Evolutionary conservation across 2,888 invertebrate species (phyloP).

Genomic region (Tuta absoluta): DNA sequence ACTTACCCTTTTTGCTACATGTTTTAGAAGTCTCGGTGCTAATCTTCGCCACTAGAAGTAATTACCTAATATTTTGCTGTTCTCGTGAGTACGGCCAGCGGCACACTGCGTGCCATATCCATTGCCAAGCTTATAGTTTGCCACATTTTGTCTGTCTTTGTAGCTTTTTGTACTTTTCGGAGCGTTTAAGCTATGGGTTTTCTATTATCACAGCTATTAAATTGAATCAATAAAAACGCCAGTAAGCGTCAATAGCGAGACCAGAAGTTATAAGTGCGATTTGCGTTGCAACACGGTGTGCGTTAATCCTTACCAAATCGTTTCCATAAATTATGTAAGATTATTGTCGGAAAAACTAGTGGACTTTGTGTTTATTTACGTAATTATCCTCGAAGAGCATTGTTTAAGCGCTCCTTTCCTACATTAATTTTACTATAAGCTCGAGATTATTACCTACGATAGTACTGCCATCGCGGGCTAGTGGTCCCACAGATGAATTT

Average conservation of each 20-base stretch:
- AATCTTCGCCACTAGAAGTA: slow-evolving; percentile 51
- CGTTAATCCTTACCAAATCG: too few species aligned
- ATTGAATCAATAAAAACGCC: not conserved
- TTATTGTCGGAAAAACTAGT: too few species aligned
- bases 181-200: not conserved
- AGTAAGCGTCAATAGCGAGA: too few species aligned
- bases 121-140: slow-evolving; percentile 45
- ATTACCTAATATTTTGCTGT: slow-evolving; percentile 22
- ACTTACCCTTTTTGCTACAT: not conserved
- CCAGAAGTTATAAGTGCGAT: too few species aligned
- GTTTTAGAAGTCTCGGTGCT: slow-evolving; percentile 47
- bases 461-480: slow-evolving; percentile 27
- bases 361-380: too few species aligned
- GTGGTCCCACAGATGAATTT: slow-evolving; percentile 26
- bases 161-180: not conserved
- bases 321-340: too few species aligned
- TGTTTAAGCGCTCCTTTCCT: not conserved
- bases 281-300: too few species aligned
- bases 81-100: slow-evolving; percentile 46
- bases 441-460: slow-evolving; percentile 29
- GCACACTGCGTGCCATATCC: slow-evolving; percentile 48
- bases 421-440: not conserved
- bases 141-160: slow-evolving; percentile 35
- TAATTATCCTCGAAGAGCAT: not conserved
- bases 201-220: not conserved